Evolutionary conservation across 2,113 vertebrate species (phyloP).

Genomic region (Myocastor coypus): DNA sequence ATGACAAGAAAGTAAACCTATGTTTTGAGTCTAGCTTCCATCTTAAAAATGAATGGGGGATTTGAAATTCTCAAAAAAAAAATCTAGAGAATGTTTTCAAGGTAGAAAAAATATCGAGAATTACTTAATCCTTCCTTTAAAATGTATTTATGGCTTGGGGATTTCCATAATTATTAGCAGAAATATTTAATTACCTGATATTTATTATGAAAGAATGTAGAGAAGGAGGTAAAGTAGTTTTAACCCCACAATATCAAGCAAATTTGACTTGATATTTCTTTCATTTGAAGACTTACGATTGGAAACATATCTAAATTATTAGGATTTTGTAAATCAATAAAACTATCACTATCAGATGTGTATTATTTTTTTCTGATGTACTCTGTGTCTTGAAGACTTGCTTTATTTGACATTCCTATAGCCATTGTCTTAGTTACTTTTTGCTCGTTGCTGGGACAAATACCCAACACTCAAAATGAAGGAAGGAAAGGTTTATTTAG

Average conservation of each 20-base stretch:
- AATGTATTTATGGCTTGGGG: neutral
- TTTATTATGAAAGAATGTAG: neutral
- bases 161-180: neutral
- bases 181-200: neutral
- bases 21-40: neutral
- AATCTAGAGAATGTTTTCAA: neutral
- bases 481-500: too few relatives aligned
- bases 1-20: neutral
- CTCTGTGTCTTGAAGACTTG: neutral
- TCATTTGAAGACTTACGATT: neutral
- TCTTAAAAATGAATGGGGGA: neutral
- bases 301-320: neutral
- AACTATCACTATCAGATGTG: neutral
- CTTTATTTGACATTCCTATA: too few relatives aligned
- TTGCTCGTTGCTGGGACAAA: too few relatives aligned
- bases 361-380: neutral
- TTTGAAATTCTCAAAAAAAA: constrained; percentile 7
- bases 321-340: constrained; percentile 5
- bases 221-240: neutral
- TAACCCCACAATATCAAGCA: neutral
- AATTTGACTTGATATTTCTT: neutral
- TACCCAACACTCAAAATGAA: too few relatives aligned
- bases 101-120: neutral
- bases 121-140: neutral
- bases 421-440: too few relatives aligned